Percentiles rank a stretch among this genome's conserved stretches.
Conservation (phyloP, 2,888 invertebrate species). For the Stenurella melanura region DNA sequence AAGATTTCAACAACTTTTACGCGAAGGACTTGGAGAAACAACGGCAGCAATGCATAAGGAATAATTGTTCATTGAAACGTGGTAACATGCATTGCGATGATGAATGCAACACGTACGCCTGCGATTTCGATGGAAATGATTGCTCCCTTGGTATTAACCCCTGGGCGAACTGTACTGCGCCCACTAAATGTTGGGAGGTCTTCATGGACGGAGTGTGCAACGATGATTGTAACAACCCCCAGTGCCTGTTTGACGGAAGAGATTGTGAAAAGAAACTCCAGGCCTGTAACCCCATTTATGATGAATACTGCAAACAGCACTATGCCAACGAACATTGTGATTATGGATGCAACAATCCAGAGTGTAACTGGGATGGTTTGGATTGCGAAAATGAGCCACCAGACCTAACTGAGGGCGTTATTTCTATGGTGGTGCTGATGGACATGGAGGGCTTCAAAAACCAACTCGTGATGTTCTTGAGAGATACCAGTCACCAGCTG, state of each 20-base stretch:
- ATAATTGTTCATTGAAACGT: constrained; percentile 88
- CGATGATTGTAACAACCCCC: constrained; percentile 93
- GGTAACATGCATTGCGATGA: constrained; percentile 90
- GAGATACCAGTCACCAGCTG: constrained; percentile 90
- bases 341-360: constrained; percentile 95
- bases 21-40: constrained; percentile 82
- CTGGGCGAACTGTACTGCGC: constrained; percentile 93
- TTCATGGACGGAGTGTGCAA: constrained; percentile 94
- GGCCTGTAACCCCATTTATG: constrained; percentile 92
- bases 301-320: constrained; percentile 93
- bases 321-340: constrained; percentile 97
- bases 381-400: constrained; percentile 92
- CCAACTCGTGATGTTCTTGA: constrained; percentile 85
- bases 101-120: constrained; percentile 94
- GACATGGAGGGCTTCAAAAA: constrained; percentile 86
- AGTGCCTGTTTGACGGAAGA: constrained; percentile 96
- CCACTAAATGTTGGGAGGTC: constrained; percentile 92
- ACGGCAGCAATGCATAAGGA: constrained; percentile 83
- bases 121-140: constrained; percentile 95
- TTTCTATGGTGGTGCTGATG: constrained; percentile 90
- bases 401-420: constrained; percentile 90
- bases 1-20: constrained; percentile 72
- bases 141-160: constrained; percentile 91
- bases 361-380: constrained; percentile 98
- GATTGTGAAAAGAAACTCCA: constrained; percentile 92